Evolutionary conservation across 2,113 vertebrate species (phyloP).

Genomic region (Pygoscelis adeliae): DNA sequence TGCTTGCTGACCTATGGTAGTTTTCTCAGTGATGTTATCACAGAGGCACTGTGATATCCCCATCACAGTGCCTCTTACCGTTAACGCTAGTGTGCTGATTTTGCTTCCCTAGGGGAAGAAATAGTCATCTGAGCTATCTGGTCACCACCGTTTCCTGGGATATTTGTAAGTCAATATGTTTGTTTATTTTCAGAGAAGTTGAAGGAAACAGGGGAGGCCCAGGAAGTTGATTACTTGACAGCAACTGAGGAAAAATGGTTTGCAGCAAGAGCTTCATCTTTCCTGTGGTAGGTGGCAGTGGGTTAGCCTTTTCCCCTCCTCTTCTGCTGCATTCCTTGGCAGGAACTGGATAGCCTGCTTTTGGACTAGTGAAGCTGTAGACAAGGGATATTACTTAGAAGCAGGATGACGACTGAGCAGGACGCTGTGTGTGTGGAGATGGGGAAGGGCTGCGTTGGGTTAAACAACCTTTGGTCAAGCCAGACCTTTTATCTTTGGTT

Average conservation of each 20-base stretch:
- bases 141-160: not conserved
- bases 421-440: not conserved
- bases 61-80: not conserved
- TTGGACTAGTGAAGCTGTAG: not conserved
- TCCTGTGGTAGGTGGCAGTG: not conserved
- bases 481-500: not conserved
- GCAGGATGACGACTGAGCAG: rapidly evolving
- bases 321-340: not conserved
- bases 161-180: not conserved
- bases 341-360: not conserved
- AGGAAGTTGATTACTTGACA: not conserved
- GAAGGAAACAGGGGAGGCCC: not conserved
- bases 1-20: not conserved
- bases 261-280: not conserved
- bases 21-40: not conserved
- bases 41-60: too few relatives aligned
- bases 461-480: not conserved
- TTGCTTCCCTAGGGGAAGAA: not conserved
- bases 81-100: not conserved
- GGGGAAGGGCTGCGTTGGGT: not conserved
- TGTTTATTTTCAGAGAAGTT: not conserved
- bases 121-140: not conserved
- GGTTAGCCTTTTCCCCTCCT: not conserved
- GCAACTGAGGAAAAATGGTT: not conserved
- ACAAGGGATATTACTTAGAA: not conserved